Conservation (phyloP, 2,797 vertebrate genomes). For the Hemibagrus guttatus region DNA sequence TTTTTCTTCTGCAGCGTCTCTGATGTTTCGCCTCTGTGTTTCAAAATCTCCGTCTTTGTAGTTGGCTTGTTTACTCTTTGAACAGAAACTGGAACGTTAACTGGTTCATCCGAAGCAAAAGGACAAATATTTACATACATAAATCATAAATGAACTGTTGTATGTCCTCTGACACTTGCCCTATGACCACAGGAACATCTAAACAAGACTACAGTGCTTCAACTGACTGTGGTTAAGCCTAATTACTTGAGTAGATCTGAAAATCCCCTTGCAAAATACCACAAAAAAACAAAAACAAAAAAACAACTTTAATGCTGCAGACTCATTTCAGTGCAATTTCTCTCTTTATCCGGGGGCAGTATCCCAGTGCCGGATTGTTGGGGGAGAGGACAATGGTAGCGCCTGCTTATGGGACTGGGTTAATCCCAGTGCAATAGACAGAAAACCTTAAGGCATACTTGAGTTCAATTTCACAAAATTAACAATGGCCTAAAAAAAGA, state of each 20-base stretch:
- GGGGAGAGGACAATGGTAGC: conserved; percentile 45
- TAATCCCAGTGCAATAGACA: conserved; percentile 52
- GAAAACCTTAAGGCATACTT: conserved; percentile 30
- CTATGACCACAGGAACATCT: conserved; percentile 26
- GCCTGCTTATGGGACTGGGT: conserved; percentile 47
- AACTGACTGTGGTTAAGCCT: conserved; percentile 2
- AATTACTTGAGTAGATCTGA: conserved; percentile 24
- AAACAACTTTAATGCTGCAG: conserved; percentile 33
- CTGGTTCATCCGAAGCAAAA: conserved; percentile 42
- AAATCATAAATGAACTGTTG: conserved; percentile 14
- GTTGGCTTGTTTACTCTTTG: conserved; percentile 57
- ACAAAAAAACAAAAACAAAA: conserved; percentile 27
- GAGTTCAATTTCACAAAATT: conserved; percentile 32
- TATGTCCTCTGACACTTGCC: conserved; percentile 22
- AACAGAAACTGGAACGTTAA: conserved; percentile 58
- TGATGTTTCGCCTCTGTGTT: background rate
- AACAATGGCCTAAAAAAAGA: conserved; percentile 28
- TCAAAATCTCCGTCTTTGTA: conserved; percentile 1
- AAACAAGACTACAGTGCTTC: conserved; percentile 11
- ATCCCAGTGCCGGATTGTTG: conserved; percentile 40
- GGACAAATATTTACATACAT: conserved; percentile 65
- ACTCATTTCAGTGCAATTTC: conserved; percentile 61
- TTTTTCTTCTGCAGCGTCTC: background rate
- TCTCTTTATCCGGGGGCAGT: conserved; percentile 54
- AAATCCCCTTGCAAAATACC: background rate